Evolutionary conservation across 2,113 vertebrate genomes (phyloP).

Genomic region (Synodontis membranacea): DNA sequence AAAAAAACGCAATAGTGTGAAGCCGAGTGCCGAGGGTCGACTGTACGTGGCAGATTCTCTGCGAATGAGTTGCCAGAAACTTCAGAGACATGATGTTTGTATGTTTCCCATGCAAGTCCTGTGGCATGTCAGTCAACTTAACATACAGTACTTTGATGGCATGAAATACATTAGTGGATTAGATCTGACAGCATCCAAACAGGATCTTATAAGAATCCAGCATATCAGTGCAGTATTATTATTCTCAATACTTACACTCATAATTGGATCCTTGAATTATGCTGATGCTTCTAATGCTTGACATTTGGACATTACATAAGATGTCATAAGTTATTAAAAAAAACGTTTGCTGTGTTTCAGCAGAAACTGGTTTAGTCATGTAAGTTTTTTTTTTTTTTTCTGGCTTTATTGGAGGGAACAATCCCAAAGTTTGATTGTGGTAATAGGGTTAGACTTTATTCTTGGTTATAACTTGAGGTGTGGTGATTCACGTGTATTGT

Average conservation of each 20-base stretch:
- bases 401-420: not conserved
- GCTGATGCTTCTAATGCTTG: not conserved
- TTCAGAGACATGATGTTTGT: not conserved
- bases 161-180: not conserved
- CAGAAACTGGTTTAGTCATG: not conserved
- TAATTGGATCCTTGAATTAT: not conserved
- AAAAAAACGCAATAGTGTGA: no score
- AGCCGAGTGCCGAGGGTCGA: no score
- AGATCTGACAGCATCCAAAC: not conserved
- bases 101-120: not conserved
- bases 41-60: not conserved
- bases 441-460: constrained; percentile 6
- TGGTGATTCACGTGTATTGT: constrained; percentile 10
- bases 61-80: not conserved
- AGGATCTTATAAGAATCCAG: not conserved
- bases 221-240: not conserved
- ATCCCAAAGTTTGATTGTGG: not conserved
- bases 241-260: not conserved
- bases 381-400: not conserved
- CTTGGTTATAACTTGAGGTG: not conserved
- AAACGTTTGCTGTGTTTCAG: not conserved
- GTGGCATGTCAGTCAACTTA: not conserved
- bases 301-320: not conserved
- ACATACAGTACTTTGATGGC: no score
- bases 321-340: not conserved